A percentile compares a stretch with the other conserved stretches of the same genome.
Evolutionary conservation across 2,113 vertebrate genomes (phyloP).

Genomic region (Promerops cafer): DNA sequence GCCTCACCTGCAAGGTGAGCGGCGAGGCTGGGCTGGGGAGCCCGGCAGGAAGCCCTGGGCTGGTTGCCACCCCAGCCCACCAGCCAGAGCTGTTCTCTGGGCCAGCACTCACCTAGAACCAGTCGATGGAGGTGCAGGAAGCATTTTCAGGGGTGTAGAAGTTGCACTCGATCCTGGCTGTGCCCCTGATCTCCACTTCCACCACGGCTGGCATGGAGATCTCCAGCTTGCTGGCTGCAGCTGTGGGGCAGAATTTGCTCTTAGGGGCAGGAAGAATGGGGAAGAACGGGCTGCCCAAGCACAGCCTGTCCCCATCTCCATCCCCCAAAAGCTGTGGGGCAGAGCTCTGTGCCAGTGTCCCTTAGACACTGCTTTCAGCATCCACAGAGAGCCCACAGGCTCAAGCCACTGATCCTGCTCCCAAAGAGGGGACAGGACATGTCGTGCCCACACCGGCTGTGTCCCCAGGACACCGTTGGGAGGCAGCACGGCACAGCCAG

Average conservation of each 20-base stretch:
- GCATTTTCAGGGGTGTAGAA: constrained; percentile 58
- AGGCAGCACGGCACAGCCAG: fast-evolving
- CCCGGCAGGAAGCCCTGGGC: fast-evolving
- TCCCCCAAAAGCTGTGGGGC: not conserved
- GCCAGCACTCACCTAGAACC: constrained; percentile 82
- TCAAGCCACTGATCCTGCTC: not conserved
- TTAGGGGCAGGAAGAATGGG: fast-evolving
- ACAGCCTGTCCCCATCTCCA: not conserved
- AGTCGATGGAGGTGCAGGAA: constrained; percentile 70
- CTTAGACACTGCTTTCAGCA: not conserved
- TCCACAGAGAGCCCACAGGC: fast-evolving
- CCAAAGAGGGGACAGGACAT: not conserved
- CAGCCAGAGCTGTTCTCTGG: not conserved
- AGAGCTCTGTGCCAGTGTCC: not conserved
- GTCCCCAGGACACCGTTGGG: not conserved
- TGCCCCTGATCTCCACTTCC: constrained; percentile 71
- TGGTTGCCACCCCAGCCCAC: not conserved
- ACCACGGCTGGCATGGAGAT: constrained; percentile 57
- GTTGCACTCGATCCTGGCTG: constrained; percentile 73
- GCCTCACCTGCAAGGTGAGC: not conserved
- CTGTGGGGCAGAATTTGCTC: not conserved
- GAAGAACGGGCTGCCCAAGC: not conserved
- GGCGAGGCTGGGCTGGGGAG: not conserved
- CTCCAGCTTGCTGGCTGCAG: constrained; percentile 71
- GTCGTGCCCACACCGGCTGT: fast-evolving